phyloP scores from a whole-genome alignment of 2,113 vertebrate genomes.

The Phalacrocorax carbo region DNA sequence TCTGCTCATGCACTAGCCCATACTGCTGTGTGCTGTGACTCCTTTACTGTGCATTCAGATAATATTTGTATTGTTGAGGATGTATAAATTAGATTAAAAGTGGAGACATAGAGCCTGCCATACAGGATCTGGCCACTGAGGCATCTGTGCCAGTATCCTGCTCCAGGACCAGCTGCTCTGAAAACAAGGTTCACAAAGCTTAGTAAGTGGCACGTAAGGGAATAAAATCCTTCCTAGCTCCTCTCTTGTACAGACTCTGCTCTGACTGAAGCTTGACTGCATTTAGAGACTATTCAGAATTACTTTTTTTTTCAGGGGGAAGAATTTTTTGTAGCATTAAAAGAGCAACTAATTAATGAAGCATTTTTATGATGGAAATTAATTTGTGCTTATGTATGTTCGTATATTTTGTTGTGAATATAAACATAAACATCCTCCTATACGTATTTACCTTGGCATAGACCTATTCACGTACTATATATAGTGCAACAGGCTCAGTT shows the following conservation, averaged over 20 bases:
- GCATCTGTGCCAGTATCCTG: not conserved
- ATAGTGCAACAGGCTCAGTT: not conserved
- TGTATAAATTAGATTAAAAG: not conserved
- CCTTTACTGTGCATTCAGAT: not conserved
- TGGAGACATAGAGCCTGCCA: not conserved
- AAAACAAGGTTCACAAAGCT: not conserved
- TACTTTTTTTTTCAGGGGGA: not conserved
- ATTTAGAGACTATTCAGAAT: not conserved
- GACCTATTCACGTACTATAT: not conserved
- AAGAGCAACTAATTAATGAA: not conserved
- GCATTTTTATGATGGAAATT: not conserved
- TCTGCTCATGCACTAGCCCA: not conserved
- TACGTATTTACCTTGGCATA: accelerated
- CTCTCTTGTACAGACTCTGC: not conserved
- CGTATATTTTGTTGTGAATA: not conserved
- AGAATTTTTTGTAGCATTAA: not conserved
- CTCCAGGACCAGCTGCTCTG: not conserved
- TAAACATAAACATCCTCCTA: not conserved
- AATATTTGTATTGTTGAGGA: not conserved
- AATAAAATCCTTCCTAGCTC: not conserved
- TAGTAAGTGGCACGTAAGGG: not conserved
- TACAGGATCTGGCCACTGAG: not conserved
- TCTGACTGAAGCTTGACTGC: not conserved
- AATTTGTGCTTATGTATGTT: not conserved
- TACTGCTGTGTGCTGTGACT: not conserved